Evolutionary conservation across 2,888 invertebrate genomes (phyloP).

Genomic region (Drosophila multiciliata): DNA sequence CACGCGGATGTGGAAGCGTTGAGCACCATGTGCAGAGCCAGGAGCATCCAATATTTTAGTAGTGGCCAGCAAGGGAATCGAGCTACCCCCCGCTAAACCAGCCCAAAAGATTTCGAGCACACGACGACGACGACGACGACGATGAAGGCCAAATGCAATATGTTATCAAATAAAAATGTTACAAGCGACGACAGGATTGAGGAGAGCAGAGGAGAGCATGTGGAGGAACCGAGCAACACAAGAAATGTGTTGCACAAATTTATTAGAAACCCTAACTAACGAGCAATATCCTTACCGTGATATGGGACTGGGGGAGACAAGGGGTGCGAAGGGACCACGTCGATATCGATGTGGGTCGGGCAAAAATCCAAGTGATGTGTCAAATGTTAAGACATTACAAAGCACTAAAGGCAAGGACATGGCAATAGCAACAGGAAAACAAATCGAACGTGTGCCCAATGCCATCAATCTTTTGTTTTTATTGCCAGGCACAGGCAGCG

Average conservation of each 20-base stretch:
- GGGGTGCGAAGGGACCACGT: constrained; percentile 7
- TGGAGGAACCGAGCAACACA: constrained; percentile 15
- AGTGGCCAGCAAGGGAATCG: constrained; percentile 35
- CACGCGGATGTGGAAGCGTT: constrained; percentile 22
- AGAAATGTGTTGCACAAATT: constrained; percentile 82
- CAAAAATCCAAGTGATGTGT: constrained; percentile 81
- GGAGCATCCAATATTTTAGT: constrained; percentile 71
- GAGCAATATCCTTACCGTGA: constrained; percentile 75
- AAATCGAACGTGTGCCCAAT: constrained; percentile 82
- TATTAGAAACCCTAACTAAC: constrained; percentile 82
- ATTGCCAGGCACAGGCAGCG: constrained; percentile 63
- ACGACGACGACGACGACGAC: constrained; percentile 31
- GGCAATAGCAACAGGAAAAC: constrained; percentile 79
- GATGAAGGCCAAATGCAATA: constrained; percentile 73
- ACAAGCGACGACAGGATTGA: constrained; percentile 75
- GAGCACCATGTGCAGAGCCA: constrained; percentile 42
- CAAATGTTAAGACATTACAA: constrained; percentile 84
- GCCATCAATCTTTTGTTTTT: constrained; percentile 82
- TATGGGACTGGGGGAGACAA: not conserved
- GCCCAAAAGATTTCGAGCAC: constrained; percentile 50
- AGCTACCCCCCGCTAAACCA: constrained; percentile 8
- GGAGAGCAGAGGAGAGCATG: not conserved
- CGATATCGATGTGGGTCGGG: constrained; percentile 55
- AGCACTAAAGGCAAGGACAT: constrained; percentile 74
- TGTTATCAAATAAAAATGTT: constrained; percentile 81